These are phyloP conservation scores for Microctonus brassicae DNA, from an alignment of 2,888 invertebrate species.

Conservation along the genomic window DNA sequence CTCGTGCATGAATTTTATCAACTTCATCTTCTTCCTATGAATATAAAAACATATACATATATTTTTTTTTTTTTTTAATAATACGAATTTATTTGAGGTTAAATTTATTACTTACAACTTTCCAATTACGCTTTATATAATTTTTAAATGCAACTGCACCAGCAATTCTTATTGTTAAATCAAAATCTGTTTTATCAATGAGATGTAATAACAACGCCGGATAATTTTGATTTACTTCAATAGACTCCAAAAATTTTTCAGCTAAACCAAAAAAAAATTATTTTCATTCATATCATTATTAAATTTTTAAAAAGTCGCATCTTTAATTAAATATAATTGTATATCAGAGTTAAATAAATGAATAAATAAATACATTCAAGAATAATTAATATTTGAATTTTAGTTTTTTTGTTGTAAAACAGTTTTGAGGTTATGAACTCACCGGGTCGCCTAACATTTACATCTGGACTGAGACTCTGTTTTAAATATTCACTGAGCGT, in stretches of 20 bases:
- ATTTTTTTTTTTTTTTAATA: neutral
- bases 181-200: conserved; percentile 85
- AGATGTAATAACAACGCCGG: conserved; percentile 87
- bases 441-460: conserved; percentile 87
- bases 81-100: neutral
- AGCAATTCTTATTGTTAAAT: conserved; percentile 86
- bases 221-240: conserved; percentile 92
- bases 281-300: neutral
- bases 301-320: neutral
- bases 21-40: conserved; percentile 78
- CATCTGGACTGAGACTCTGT: conserved; percentile 89
- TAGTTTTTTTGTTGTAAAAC: neutral
- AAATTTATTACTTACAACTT: conserved; percentile 75
- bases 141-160: conserved; percentile 97
- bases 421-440: conserved; percentile 57
- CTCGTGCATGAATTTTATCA: conserved; percentile 84
- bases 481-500: conserved; percentile 87
- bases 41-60: conserved; percentile 1
- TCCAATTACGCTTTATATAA: conserved; percentile 96
- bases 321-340: neutral
- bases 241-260: conserved; percentile 90
- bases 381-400: neutral
- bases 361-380: neutral
- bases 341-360: neutral
- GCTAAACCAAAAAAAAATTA: too few species aligned